A percentile compares a stretch with the other conserved stretches of the same genome.
Evolutionary conservation across 2,113 vertebrate species (phyloP).

Genomic region (Eulemur rufifrons): DNA sequence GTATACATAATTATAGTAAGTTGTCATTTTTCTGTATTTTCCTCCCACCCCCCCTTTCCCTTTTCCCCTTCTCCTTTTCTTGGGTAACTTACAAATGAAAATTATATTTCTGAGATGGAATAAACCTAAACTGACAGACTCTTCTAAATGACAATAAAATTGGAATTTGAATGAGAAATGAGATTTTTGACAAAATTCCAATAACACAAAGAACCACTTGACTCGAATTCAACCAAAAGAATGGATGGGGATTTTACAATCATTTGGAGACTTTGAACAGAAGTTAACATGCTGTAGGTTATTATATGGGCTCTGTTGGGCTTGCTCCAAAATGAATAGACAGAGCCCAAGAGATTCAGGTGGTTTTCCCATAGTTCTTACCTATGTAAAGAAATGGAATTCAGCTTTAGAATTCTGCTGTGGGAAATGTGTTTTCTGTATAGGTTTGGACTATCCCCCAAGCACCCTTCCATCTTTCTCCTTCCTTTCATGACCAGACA

Average conservation of each 20-base stretch:
- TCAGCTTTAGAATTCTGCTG: background rate
- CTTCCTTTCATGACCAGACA: background rate
- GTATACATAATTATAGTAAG: background rate
- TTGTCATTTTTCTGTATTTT: background rate
- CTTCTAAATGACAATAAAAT: background rate
- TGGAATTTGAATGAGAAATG: background rate
- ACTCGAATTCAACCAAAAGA: constrained; percentile 19
- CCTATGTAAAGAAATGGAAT: background rate
- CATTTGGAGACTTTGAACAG: constrained; percentile 15
- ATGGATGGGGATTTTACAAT: constrained; percentile 14
- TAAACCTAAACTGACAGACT: background rate
- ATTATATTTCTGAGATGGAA: background rate
- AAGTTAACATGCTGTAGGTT: constrained; percentile 25
- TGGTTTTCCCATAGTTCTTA: background rate
- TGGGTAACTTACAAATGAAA: constrained; percentile 41
- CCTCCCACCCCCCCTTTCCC: background rate
- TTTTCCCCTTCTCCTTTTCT: background rate
- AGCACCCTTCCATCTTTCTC: background rate
- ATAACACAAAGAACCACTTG: background rate
- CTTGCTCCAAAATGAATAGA: constrained; percentile 29
- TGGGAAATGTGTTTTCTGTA: background rate
- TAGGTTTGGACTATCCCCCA: background rate
- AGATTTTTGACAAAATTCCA: constrained; percentile 42
- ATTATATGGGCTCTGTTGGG: background rate
- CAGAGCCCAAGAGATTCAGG: constrained; percentile 28